Evolutionary conservation across 2,113 vertebrate genomes (phyloP).

Genomic region (Plotosus lineatus): DNA sequence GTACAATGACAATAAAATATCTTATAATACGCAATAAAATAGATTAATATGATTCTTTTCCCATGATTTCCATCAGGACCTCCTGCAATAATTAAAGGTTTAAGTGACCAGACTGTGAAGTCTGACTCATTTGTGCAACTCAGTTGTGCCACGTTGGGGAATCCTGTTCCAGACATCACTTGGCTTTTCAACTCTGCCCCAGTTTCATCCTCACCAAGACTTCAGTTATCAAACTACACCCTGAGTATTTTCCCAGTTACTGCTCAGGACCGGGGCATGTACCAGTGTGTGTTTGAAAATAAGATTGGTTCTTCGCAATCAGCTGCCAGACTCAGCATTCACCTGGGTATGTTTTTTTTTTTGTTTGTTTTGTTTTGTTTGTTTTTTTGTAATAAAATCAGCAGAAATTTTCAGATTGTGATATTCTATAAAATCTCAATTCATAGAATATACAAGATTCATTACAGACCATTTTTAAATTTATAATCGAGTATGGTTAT

Average conservation of each 20-base stretch:
- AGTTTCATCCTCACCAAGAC: constrained; percentile 67
- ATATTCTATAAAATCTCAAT: background rate
- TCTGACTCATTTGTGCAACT: constrained; percentile 71
- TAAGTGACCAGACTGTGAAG: constrained; percentile 64
- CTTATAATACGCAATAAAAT: no score
- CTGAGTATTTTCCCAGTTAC: constrained; percentile 70
- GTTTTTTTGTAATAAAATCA: no score
- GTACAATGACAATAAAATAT: no score
- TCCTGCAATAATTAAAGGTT: constrained; percentile 55
- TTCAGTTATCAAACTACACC: constrained; percentile 63
- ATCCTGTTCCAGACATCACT: constrained; percentile 76
- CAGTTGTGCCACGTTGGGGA: constrained; percentile 73
- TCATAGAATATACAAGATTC: background rate
- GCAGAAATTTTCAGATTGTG: background rate
- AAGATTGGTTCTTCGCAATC: constrained; percentile 80
- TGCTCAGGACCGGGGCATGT: constrained; percentile 79
- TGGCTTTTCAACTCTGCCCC: constrained; percentile 84
- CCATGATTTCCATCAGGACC: constrained; percentile 71
- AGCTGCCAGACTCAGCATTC: constrained; percentile 73
- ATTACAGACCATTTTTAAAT: background rate
- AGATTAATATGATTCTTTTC: background rate
- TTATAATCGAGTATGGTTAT: background rate
- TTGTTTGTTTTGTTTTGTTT: no score
- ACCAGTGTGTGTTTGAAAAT: constrained; percentile 87
- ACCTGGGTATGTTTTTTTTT: constrained; percentile 68